Conservation (phyloP, 1,140 invertebrate species). For the Oncopeltus fasciatus region DNA sequence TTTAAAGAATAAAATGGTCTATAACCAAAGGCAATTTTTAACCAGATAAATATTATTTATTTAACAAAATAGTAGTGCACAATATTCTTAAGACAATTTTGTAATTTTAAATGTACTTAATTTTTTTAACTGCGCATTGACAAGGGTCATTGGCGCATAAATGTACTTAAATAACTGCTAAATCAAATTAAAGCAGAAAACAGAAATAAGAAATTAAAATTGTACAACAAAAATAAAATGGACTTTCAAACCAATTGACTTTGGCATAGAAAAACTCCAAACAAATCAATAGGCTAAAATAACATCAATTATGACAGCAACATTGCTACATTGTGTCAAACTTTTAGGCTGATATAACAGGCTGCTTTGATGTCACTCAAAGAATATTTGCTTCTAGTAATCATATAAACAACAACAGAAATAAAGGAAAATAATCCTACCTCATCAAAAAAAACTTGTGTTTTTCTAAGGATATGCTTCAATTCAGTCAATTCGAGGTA, state of each 20-base stretch:
- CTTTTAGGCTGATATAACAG: background rate
- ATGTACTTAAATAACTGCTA: too few species aligned
- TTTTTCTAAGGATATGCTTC: conserved; percentile 89
- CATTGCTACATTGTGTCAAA: background rate
- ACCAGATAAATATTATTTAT: too few species aligned
- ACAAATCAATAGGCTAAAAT: conserved; percentile 14
- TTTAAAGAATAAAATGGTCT: background rate
- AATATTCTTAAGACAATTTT: background rate
- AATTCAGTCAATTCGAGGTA: conserved; percentile 91
- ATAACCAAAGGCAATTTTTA: background rate
- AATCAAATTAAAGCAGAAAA: too few species aligned
- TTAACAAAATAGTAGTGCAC: too few species aligned
- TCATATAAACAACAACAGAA: conserved; percentile 1
- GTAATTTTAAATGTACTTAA: too few species aligned
- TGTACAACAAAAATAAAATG: too few species aligned
- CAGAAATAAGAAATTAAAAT: too few species aligned
- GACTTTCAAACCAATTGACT: background rate
- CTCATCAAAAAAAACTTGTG: conserved; percentile 96
- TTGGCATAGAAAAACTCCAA: background rate
- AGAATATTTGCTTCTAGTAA: background rate
- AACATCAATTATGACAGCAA: background rate
- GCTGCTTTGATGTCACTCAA: background rate
- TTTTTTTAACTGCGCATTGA: too few species aligned
- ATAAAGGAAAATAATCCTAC: conserved; percentile 41
- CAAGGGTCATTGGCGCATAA: too few species aligned